phyloP scores from a whole-genome alignment of 1,140 invertebrate genomes.

The Aphelenchoides besseyi region DNA sequence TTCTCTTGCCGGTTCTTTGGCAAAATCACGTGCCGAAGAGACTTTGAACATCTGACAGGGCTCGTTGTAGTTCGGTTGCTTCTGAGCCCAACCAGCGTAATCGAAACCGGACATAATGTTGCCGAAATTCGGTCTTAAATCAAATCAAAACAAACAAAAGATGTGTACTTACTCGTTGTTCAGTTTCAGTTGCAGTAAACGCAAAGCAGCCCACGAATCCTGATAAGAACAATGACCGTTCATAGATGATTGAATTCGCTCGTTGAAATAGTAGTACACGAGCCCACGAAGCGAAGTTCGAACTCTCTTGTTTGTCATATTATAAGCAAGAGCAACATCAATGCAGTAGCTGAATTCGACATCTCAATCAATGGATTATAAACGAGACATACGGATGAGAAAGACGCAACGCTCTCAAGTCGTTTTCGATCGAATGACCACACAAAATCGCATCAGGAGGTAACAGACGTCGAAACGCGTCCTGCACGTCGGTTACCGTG shows the following conservation, averaged over 20 bases:
- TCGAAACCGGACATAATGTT: constrained; percentile 12
- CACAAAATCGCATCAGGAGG: constrained; percentile 19
- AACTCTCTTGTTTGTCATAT: constrained; percentile 4
- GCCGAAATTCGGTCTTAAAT: constrained; percentile 10
- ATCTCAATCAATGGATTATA: not conserved
- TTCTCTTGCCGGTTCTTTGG: not conserved
- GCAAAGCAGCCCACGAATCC: constrained; percentile 9
- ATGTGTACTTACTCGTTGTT: constrained; percentile 1
- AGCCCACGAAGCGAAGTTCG: constrained; percentile 9
- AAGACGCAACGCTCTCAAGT: constrained; percentile 20
- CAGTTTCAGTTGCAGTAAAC: constrained; percentile 14
- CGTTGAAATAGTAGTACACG: constrained; percentile 9
- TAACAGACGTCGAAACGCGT: constrained; percentile 17
- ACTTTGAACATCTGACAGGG: not conserved
- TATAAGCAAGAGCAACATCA: constrained; percentile 10
- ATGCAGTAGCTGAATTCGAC: constrained; percentile 7
- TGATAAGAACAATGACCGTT: constrained; percentile 14
- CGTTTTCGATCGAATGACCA: constrained; percentile 26
- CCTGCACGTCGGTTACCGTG: constrained; percentile 14
- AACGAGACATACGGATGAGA: constrained; percentile 26
- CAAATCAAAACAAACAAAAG: not conserved
- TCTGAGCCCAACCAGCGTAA: constrained; percentile 2
- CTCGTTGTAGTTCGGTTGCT: not conserved
- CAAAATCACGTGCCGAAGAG: not conserved
- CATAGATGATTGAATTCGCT: constrained; percentile 1